Evolutionary conservation across 2,888 invertebrate species (phyloP), one percentile per base, ranked within the genome.

Genomic region (Brassicogethes aeneus): DNA sequence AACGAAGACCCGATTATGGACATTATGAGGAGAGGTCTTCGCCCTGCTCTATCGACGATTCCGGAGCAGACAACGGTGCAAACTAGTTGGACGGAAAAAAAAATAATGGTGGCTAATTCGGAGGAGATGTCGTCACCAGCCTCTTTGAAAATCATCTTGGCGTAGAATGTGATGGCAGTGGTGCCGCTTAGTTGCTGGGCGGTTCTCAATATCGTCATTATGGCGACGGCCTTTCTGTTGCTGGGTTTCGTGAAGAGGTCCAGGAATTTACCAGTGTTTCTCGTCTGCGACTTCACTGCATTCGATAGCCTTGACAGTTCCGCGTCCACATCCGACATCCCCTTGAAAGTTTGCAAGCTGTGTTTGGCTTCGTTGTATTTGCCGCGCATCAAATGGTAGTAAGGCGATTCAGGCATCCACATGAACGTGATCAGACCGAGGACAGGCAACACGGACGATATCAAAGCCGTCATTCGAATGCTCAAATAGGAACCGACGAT

Each of bases 191-290:
- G 51, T 43, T 67, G 65, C 41, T 77, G 76, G 23, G 74, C 68
- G 1, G 70, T 59, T 59, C 74, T 68, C 2, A 84, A 65, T 5
- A 76, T 73, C 33, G 79, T 60, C 40, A 76, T 73, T 37, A 84
- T 75, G 52, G 74, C 69, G 52, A 83, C 67, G 2, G 83, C 82
- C 62, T 75, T 76, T 46, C 76, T 71, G 55, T 78, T 78, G 1
- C 74, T 74, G 17, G 71, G 70, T 47, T 74, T 73, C 10, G 70
- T 69, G 41, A 79, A 57, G 30, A 80, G 60, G 55, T 79, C 77
- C 44, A 68, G 56, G 66, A 76, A 72, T 3, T 72, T 71, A 8
- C 75, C 76, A 50, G 64, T 68, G 50, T 74, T 73, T 43, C 72
- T 70, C 68, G 72, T 53, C 36, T 64, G 59, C 34, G 57, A 51